Percentiles rank a stretch among this genome's conserved stretches.
Evolutionary conservation across 1,140 invertebrate genomes (phyloP).

Genomic region (Chionoecetes opilio): DNA sequence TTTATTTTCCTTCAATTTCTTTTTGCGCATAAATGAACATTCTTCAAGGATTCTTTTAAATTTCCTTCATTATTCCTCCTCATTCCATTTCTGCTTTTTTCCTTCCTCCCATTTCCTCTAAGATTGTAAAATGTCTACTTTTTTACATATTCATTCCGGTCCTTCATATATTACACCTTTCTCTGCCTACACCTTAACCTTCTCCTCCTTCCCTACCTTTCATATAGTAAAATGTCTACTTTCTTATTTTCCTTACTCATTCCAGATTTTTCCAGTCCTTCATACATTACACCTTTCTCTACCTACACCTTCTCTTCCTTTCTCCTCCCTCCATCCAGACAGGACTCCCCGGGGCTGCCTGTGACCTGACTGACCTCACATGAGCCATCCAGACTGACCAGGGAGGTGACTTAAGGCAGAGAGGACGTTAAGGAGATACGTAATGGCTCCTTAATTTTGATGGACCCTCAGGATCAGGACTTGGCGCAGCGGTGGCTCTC

Average conservation of each 20-base stretch:
- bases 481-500: background rate
- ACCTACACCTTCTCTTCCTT: background rate
- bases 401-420: background rate
- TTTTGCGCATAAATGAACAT: background rate
- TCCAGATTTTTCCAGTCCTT: too few species aligned
- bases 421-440: background rate
- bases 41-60: background rate
- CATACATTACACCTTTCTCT: background rate
- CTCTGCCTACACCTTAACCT: background rate
- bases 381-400: background rate
- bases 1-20: background rate
- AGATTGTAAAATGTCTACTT: background rate
- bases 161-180: background rate
- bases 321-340: background rate
- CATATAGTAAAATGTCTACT: background rate
- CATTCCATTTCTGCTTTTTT: background rate
- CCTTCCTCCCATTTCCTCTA: background rate
- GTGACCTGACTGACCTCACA: background rate
- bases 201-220: background rate
- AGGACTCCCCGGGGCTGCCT: background rate
- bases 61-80: conserved; percentile 7
- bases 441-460: conserved; percentile 1
- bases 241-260: background rate
- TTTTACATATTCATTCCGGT: background rate
- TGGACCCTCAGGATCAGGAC: conserved; percentile 14